Evolutionary conservation across 35 echinoderm and acorn worm species (phyloP).

Genomic region (Stichopus chloronotus): DNA sequence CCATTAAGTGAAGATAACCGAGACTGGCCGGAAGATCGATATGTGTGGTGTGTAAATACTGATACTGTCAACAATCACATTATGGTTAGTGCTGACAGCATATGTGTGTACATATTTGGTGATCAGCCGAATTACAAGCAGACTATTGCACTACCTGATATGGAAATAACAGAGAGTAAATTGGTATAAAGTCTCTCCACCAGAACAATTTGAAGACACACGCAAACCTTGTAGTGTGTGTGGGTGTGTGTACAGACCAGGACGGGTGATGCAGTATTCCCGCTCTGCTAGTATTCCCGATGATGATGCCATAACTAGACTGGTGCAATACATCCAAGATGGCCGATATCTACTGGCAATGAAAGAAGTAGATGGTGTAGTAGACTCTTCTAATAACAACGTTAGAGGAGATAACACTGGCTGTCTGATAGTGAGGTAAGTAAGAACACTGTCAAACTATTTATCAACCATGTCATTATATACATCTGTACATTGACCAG

Average conservation of each 20-base stretch:
- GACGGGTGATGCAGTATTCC: too few species aligned
- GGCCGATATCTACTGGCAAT: too few species aligned
- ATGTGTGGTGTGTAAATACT: not conserved
- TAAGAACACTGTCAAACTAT: too few species aligned
- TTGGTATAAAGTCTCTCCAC: not conserved
- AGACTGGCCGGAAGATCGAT: not conserved
- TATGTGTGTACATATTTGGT: not conserved
- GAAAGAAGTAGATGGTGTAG: too few species aligned
- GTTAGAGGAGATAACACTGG: too few species aligned
- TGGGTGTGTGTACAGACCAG: not conserved
- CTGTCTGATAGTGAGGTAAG: too few species aligned
- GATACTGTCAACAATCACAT: not conserved
- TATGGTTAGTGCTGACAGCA: not conserved
- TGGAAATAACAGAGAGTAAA: not conserved
- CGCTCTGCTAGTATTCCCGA: too few species aligned
- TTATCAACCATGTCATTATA: too few species aligned
- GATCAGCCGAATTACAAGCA: not conserved
- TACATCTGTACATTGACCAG: too few species aligned
- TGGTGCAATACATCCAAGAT: too few species aligned
- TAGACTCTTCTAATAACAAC: too few species aligned
- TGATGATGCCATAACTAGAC: too few species aligned
- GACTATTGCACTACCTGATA: not conserved
- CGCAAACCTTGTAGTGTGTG: not conserved
- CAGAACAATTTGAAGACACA: not conserved
- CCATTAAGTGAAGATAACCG: not conserved